These are phyloP conservation scores for Cinclus mexicanus DNA, from an alignment of 2,113 vertebrate genomes.

Conservation along the genomic window DNA sequence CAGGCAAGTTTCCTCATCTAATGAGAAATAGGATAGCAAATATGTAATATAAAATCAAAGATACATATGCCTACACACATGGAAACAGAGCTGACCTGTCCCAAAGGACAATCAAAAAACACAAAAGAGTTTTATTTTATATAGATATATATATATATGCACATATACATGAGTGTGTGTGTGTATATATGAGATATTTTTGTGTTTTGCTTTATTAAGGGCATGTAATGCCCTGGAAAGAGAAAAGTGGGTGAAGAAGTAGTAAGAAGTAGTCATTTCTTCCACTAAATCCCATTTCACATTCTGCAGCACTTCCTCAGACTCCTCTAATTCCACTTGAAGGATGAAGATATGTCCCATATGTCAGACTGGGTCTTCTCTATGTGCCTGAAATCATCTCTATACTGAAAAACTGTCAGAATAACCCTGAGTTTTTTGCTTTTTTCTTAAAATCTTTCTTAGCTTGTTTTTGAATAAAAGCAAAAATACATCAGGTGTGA, in stretches of 20 bases:
- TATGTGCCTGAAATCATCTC: background rate
- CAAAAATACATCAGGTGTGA: background rate
- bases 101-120: background rate
- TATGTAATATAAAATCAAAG: background rate
- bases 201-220: background rate
- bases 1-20: background rate
- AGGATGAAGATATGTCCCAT: background rate
- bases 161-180: no score
- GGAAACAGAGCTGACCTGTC: background rate
- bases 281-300: background rate
- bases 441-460: background rate
- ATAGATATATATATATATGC: background rate
- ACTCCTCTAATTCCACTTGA: background rate
- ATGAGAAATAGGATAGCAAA: background rate
- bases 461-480: background rate
- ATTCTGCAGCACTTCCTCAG: background rate
- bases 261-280: background rate
- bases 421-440: background rate
- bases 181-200: background rate
- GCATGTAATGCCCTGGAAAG: background rate
- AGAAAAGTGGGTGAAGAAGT: accelerated
- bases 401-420: background rate
- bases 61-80: background rate
- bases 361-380: background rate
- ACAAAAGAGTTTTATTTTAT: background rate